Evolutionary conservation across 1,140 invertebrate genomes (phyloP).

Genomic region (Pentalonia nigronervosa): DNA sequence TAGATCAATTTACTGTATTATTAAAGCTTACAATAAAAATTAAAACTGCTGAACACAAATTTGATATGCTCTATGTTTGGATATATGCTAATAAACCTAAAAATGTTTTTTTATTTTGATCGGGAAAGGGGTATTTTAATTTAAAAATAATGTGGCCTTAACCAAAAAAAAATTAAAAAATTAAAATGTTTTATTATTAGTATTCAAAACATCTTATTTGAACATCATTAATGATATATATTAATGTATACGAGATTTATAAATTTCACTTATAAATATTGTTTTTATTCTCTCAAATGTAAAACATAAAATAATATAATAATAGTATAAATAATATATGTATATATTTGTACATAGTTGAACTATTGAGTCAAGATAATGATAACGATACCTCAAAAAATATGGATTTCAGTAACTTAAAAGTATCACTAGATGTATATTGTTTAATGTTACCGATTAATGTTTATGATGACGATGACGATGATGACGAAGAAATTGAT

Average conservation of each 20-base stretch:
- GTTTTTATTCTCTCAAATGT: neutral
- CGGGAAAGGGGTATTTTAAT: neutral
- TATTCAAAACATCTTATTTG: neutral
- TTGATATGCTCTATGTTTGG: too few species aligned
- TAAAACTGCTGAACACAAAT: too few species aligned
- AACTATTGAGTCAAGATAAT: slow-evolving; percentile 29
- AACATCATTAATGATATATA: neutral
- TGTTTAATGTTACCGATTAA: slow-evolving; percentile 50
- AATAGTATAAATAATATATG: neutral
- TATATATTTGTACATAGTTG: slow-evolving; percentile 26
- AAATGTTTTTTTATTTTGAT: too few species aligned
- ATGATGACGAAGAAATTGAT: neutral
- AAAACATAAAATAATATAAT: too few species aligned
- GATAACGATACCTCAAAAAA: neutral
- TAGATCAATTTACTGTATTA: too few species aligned
- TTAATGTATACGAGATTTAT: neutral
- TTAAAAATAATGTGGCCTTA: neutral
- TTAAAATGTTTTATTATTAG: neutral
- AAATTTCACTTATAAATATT: neutral
- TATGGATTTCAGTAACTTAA: slow-evolving; percentile 22
- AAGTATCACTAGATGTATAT: slow-evolving; percentile 49
- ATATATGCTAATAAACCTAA: too few species aligned
- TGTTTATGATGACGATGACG: slow-evolving; percentile 7
- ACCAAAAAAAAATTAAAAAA: neutral
- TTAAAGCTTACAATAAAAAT: too few species aligned